A percentile compares a stretch with the other conserved stretches of the same genome.
phyloP scores from a whole-genome alignment of 2,888 invertebrate species.

The Minunthozetes semirufus region DNA sequence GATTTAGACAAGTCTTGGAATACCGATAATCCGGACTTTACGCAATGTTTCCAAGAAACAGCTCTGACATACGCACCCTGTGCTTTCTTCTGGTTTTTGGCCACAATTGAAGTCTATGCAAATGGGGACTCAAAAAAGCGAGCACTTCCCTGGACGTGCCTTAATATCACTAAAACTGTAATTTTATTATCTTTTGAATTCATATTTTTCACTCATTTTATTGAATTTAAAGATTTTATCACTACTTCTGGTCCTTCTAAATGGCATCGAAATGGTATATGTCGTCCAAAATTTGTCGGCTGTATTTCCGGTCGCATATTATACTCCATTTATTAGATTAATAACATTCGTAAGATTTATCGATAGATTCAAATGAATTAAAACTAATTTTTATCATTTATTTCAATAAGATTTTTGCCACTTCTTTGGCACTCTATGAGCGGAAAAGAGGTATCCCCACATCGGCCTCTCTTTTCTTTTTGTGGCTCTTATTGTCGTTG shows the following conservation, averaged over 20 bases:
- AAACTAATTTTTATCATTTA: background rate
- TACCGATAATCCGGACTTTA: conserved; percentile 73
- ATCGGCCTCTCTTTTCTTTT: conserved; percentile 81
- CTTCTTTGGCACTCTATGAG: conserved; percentile 65
- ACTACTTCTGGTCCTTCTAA: background rate
- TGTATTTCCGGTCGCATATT: conserved; percentile 60
- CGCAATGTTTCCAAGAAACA: conserved; percentile 85
- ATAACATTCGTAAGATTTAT: conserved; percentile 62
- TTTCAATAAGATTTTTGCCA: conserved; percentile 52
- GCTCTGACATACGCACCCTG: conserved; percentile 83
- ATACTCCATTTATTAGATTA: conserved; percentile 69
- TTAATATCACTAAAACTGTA: conserved; percentile 39
- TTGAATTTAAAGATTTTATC: conserved; percentile 1
- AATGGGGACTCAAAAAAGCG: background rate
- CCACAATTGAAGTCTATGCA: conserved; percentile 57
- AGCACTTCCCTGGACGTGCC: conserved; percentile 38
- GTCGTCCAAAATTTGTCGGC: background rate
- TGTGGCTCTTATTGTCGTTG: conserved; percentile 73
- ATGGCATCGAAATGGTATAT: background rate
- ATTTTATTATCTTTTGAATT: background rate
- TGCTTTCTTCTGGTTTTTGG: conserved; percentile 69
- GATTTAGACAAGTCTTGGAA: conserved; percentile 66
- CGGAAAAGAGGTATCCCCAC: conserved; percentile 76
- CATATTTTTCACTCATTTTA: background rate
- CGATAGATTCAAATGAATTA: no score